Evolutionary conservation across 2,888 invertebrate species (phyloP).

Genomic region (Tetheella fluctuosa): DNA sequence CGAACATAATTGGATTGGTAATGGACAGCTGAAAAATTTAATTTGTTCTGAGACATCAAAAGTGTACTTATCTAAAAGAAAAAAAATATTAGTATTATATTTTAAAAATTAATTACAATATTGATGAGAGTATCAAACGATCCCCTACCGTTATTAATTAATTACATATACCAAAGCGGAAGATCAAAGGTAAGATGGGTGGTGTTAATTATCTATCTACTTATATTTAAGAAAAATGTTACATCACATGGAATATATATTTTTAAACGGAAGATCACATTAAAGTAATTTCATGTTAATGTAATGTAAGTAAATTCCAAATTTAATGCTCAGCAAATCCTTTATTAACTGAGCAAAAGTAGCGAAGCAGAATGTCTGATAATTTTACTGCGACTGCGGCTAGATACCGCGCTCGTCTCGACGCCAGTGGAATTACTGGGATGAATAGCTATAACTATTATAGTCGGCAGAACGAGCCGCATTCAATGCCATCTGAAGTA

Average conservation of each 20-base stretch:
- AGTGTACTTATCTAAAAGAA: slow-evolving; percentile 21
- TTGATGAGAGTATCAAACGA: slow-evolving; percentile 42
- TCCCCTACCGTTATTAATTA: slow-evolving; percentile 45
- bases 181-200: slow-evolving; percentile 25
- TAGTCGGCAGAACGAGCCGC: slow-evolving; percentile 45
- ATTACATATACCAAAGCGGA: slow-evolving; percentile 46
- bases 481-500: slow-evolving; percentile 41
- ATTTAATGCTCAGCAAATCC: slow-evolving; percentile 18
- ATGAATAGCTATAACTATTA: slow-evolving; percentile 55
- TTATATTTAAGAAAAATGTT: not conserved
- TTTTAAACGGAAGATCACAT: not conserved
- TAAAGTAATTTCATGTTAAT: not conserved
- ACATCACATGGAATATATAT: not conserved
- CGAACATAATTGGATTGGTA: not conserved
- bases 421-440: slow-evolving; percentile 37
- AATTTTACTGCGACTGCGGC: slow-evolving; percentile 51
- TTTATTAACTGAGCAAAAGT: slow-evolving; percentile 32
- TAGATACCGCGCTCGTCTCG: slow-evolving; percentile 35
- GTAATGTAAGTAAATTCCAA: not conserved
- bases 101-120: slow-evolving; percentile 41
- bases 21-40: slow-evolving; percentile 9
- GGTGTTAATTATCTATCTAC: slow-evolving; percentile 18
- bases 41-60: slow-evolving; percentile 27
- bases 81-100: slow-evolving; percentile 29
- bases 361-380: slow-evolving; percentile 48